These are phyloP conservation scores for Chesias legatella DNA, from an alignment of 2,888 invertebrate genomes.

Conservation along the genomic window DNA sequence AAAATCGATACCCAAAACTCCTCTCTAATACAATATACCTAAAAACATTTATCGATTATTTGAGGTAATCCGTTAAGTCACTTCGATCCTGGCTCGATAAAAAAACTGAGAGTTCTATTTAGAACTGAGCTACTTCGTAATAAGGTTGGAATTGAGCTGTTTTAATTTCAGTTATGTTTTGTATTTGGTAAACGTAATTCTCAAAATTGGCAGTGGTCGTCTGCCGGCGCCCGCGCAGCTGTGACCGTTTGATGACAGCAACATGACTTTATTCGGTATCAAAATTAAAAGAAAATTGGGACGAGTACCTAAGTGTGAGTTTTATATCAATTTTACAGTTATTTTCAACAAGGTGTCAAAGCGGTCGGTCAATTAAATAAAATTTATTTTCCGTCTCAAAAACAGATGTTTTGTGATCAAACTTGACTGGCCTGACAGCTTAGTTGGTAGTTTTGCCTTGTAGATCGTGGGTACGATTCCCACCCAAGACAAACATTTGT, in stretches of 20 bases:
- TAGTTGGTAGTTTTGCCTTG: too few species aligned
- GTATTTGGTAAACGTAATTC: slow-evolving; percentile 55
- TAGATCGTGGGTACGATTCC: too few species aligned
- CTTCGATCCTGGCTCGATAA: slow-evolving; percentile 28
- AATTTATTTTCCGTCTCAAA: too few species aligned
- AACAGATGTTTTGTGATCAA: too few species aligned
- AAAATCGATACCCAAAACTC: slow-evolving; percentile 27
- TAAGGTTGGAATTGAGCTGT: slow-evolving; percentile 41
- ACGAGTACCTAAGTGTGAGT: slow-evolving; percentile 1
- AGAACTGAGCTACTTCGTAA: slow-evolving; percentile 32
- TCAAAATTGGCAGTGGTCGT: slow-evolving; percentile 56
- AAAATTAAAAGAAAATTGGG: slow-evolving; percentile 21
- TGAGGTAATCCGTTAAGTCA: slow-evolving; percentile 28
- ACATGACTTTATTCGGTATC: slow-evolving; percentile 26
- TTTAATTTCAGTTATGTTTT: slow-evolving; percentile 23
- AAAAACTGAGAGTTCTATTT: slow-evolving; percentile 29
- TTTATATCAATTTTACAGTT: too few species aligned
- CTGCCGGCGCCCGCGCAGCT: slow-evolving; percentile 60
- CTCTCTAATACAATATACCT: slow-evolving; percentile 20
- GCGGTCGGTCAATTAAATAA: too few species aligned
- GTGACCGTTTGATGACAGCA: slow-evolving; percentile 44
- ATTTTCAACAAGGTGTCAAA: too few species aligned
- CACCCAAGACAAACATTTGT: too few species aligned
- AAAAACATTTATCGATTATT: slow-evolving; percentile 20
- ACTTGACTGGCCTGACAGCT: too few species aligned